Conservation (phyloP, 2,888 invertebrate genomes). For the Barypeithes pellucidus region DNA sequence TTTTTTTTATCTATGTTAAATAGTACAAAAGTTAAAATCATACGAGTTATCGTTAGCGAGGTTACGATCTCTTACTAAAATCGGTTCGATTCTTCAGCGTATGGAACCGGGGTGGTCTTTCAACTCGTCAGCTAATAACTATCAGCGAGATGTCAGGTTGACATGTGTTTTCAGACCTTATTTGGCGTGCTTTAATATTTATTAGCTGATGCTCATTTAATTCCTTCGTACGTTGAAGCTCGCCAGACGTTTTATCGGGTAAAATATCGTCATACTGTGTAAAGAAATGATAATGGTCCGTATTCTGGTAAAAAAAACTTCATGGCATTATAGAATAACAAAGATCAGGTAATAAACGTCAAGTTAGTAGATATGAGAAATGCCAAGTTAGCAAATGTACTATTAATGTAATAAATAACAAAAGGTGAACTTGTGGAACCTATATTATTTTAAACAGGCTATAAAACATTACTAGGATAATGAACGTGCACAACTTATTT, state of each 20-base stretch:
- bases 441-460: too few relatives aligned
- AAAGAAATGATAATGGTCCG: not conserved
- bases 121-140: conserved; percentile 49
- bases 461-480: too few relatives aligned
- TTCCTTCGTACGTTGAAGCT: conserved; percentile 3
- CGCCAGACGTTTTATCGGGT: conserved; percentile 5
- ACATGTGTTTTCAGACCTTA: conserved; percentile 69
- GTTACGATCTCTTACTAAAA: conserved; percentile 19
- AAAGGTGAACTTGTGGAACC: too few relatives aligned
- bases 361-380: too few relatives aligned
- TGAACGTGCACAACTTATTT: too few relatives aligned
- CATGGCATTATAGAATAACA: too few relatives aligned
- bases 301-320: not conserved
- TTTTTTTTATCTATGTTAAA: too few relatives aligned
- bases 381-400: too few relatives aligned
- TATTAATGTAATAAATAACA: too few relatives aligned
- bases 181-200: conserved; percentile 65
- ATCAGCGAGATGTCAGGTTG: conserved; percentile 65
- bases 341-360: too few relatives aligned
- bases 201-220: conserved; percentile 46
- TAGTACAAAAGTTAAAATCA: too few relatives aligned
- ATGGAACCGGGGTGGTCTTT: conserved; percentile 64
- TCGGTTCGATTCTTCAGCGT: not conserved
- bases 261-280: not conserved
- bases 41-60: too few relatives aligned